Base-by-base conservation (phyloP, 2,797 vertebrate species). In the Galaxias olidus region DNA sequence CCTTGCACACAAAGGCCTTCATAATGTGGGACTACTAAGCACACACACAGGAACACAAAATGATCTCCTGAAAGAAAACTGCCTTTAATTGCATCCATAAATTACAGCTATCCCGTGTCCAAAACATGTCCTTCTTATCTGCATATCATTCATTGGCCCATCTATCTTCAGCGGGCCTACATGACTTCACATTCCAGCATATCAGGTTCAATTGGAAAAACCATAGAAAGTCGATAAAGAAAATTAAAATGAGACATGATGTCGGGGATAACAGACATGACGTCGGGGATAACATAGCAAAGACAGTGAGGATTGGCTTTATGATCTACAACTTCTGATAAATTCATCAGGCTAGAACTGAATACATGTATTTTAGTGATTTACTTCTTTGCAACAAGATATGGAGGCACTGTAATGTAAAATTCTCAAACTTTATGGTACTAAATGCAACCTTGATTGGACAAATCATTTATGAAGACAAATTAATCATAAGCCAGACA, bases 1-100 rank as follows among this genome's bases (percentile, higher is more conserved):
- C 84, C 77, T 80, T 72, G 75, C 67, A 87, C 88, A 92, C 90
- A 92, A 90, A 91, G 83, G 76, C 83, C 19, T 70, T 82, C 85
- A 86, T 79, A 89, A 88, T 87, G 84, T 80, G 80, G 59, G 68
- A 74, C 71, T 84, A 89, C 85, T 87, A 72, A 87, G 75, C 82
- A 85, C 86, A 86, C 86, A 86, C 83, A 87, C 77, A 80, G 74
- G 72, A 79, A 78, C 72, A 72, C 79, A 76, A 76, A 86, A 71
- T 54, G 69, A 76, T 79, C 76, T 75, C 71, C 78, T 81, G 68
- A 30, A 62, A 77, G 86, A 88, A 86, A 80, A 84, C 63, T 68
- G 10, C 65, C 73, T 79, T 86, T 86, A 82, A 90, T 86, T 83
- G 79, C 85, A 63, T 73, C 75, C 83, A 88, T 89, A 87, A 86